A percentile compares a stretch with the other conserved stretches of the same genome.
Conservation (phyloP, 1,140 invertebrate genomes). For the Anoplolepis gracilipes region DNA sequence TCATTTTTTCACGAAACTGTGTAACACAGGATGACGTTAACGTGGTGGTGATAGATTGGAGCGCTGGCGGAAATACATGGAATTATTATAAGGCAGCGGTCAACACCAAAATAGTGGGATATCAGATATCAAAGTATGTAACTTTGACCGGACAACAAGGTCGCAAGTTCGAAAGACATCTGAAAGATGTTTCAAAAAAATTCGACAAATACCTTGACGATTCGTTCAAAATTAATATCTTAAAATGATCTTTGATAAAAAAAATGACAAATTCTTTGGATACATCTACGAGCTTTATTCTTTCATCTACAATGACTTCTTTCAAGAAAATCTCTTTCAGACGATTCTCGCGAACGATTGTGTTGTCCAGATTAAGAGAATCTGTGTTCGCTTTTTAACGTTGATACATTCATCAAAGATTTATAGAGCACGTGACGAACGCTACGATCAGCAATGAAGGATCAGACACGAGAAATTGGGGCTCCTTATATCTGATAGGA, state of each 20-base stretch:
- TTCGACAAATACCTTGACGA: too few species aligned
- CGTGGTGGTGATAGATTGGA: conserved; percentile 88
- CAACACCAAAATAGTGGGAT: conserved; percentile 86
- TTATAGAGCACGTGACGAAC: conserved; percentile 75
- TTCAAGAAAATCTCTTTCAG: neutral
- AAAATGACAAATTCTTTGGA: too few species aligned
- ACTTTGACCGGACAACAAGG: neutral
- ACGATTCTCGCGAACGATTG: neutral
- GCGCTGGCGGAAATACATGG: conserved; percentile 86
- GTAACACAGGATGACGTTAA: conserved; percentile 85
- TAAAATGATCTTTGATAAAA: neutral
- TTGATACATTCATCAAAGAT: conserved; percentile 60
- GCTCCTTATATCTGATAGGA: conserved; percentile 86
- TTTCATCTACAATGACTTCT: too few species aligned
- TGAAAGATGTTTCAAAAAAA: neutral
- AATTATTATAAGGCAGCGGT: conserved; percentile 88
- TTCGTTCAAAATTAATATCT: neutral
- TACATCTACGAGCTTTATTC: too few species aligned
- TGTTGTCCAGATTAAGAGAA: neutral
- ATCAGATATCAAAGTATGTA: conserved; percentile 85
- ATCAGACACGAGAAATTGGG: conserved; percentile 64
- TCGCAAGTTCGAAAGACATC: neutral
- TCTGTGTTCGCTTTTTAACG: neutral
- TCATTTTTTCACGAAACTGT: neutral
- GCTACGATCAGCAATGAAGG: conserved; percentile 41